Evolutionary conservation across 2,888 invertebrate genomes (phyloP).

Genomic region (Globia sparganii): DNA sequence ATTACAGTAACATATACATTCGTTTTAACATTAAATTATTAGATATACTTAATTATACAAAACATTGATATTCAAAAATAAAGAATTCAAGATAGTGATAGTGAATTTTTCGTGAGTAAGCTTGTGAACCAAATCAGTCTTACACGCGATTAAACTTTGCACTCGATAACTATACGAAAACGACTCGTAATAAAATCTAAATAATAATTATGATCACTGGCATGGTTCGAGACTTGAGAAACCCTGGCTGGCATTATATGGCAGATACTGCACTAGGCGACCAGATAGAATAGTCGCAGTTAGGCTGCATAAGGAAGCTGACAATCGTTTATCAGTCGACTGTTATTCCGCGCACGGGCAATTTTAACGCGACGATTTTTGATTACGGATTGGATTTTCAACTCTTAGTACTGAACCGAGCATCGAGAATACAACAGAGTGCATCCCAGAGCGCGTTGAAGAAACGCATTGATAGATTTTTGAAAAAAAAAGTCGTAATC

Average conservation of each 20-base stretch:
- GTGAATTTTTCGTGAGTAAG: slow-evolving; percentile 72
- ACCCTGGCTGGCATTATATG: slow-evolving; percentile 5
- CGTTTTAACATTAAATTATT: slow-evolving; percentile 54
- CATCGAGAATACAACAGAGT: not conserved
- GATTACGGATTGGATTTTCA: not conserved
- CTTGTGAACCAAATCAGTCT: slow-evolving; percentile 81
- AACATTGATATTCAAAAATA: slow-evolving; percentile 71
- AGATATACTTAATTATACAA: slow-evolving; percentile 59
- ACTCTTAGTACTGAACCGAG: not conserved
- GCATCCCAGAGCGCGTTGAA: not conserved
- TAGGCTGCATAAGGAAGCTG: not conserved
- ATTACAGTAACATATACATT: slow-evolving; percentile 51
- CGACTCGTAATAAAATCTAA: slow-evolving; percentile 25
- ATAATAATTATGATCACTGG: slow-evolving; percentile 24
- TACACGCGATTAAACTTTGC: slow-evolving; percentile 62
- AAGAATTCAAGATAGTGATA: slow-evolving; percentile 56
- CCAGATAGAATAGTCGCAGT: not conserved
- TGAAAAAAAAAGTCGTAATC: not conserved
- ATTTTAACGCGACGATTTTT: not conserved
- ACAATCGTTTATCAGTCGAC: not conserved
- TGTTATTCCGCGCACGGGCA: not conserved
- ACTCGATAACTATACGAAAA: slow-evolving; percentile 43
- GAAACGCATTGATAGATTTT: not conserved
- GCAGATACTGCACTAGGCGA: slow-evolving; percentile 9
- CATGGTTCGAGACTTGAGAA: slow-evolving; percentile 39